Evolutionary conservation across 2,888 invertebrate species (phyloP).

Genomic region (Hermodice carunculata): DNA sequence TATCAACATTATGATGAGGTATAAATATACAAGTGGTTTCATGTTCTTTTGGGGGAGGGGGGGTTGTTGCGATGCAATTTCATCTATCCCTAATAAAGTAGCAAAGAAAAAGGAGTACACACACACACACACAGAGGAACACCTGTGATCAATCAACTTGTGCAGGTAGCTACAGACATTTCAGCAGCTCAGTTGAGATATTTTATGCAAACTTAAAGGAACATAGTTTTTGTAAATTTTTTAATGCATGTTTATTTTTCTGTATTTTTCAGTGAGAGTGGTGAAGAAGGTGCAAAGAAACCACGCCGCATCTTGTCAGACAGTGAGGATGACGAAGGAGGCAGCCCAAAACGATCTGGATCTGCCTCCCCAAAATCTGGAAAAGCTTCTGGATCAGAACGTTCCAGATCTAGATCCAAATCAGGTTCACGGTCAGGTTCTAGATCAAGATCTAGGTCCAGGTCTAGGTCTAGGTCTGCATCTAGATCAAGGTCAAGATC

Average conservation of each 20-base stretch:
- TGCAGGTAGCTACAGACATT: too few relatives aligned
- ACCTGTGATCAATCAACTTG: too few relatives aligned
- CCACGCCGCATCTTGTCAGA: conserved; percentile 60
- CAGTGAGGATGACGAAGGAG: conserved; percentile 56
- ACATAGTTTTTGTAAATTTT: background rate
- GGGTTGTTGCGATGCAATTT: too few relatives aligned
- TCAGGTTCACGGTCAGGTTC: conserved; percentile 29
- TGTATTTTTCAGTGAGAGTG: conserved; percentile 45
- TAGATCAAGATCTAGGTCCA: conserved; percentile 38
- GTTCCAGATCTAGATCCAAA: conserved; percentile 21
- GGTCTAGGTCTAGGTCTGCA: conserved; percentile 24
- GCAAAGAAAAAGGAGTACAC: too few relatives aligned
- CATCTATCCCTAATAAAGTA: too few relatives aligned
- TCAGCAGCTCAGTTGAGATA: background rate
- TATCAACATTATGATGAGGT: too few relatives aligned
- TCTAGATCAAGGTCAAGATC: conserved; percentile 29
- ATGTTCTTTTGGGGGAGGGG: too few relatives aligned
- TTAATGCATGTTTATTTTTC: conserved; percentile 10
- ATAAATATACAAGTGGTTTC: too few relatives aligned
- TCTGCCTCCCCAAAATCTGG: conserved; percentile 37
- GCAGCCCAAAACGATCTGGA: conserved; percentile 51
- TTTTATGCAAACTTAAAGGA: background rate
- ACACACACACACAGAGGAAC: too few relatives aligned
- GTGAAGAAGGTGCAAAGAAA: conserved; percentile 47
- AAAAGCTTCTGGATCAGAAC: conserved; percentile 18